These are phyloP conservation scores for Etheostoma perlongum DNA, from an alignment of 2,797 vertebrate species.

Conservation along the genomic window DNA sequence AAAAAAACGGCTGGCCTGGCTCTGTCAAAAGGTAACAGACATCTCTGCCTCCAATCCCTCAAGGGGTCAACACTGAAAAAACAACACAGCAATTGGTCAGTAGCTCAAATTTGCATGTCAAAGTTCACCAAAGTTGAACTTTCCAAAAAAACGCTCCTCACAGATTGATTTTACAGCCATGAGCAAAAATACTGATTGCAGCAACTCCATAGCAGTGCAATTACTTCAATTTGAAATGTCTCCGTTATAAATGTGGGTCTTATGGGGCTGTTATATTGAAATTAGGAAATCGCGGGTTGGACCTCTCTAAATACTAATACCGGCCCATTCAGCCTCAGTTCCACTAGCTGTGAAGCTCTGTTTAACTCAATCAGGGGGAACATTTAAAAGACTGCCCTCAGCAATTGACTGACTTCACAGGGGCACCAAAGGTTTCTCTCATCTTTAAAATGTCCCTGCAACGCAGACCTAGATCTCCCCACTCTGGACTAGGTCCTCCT, in stretches of 20 bases:
- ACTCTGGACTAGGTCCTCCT: constrained; percentile 39
- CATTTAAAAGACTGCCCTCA: constrained; percentile 54
- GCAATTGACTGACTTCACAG: constrained; percentile 49
- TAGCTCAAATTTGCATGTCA: neutral
- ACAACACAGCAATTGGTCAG: neutral
- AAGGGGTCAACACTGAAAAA: neutral
- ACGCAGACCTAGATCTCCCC: constrained; percentile 38
- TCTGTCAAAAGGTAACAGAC: neutral
- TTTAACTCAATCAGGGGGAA: constrained; percentile 30
- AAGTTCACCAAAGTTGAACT: neutral
- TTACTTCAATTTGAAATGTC: constrained; percentile 3
- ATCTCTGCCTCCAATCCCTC: no score
- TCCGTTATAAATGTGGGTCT: neutral
- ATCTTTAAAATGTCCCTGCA: constrained; percentile 57
- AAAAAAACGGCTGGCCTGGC: neutral
- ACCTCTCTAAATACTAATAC: constrained; percentile 25
- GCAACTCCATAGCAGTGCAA: neutral
- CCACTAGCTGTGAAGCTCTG: constrained; percentile 26
- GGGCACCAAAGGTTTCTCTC: constrained; percentile 40
- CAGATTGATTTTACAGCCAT: neutral
- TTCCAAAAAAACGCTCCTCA: neutral
- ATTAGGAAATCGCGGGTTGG: constrained; percentile 24
- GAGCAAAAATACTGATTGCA: neutral
- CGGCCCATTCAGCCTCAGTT: constrained; percentile 9
- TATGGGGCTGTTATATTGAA: constrained; percentile 15